These are phyloP conservation scores for Gryllus bimaculatus DNA, from an alignment of 1,140 invertebrate species.

Conservation along the genomic window DNA sequence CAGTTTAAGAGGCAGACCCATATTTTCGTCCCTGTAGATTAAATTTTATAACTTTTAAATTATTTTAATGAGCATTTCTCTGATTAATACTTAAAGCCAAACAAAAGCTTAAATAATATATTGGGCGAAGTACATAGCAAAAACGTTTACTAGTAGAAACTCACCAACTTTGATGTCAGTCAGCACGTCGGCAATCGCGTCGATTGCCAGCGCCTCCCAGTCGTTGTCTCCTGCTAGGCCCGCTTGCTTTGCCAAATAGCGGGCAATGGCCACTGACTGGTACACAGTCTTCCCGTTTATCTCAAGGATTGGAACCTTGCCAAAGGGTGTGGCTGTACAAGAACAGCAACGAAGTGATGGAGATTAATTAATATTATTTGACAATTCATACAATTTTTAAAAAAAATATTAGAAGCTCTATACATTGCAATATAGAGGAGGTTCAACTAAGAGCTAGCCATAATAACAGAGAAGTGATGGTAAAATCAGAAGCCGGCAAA, in stretches of 20 bases:
- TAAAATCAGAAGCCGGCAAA: no score
- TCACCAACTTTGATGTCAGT: neutral
- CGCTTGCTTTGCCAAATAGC: slow-evolving; percentile 32
- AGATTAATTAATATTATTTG: neutral
- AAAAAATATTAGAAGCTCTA: neutral
- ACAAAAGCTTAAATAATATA: no score
- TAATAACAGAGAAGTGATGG: no score
- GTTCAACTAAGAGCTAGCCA: no score
- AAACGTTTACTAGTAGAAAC: no score
- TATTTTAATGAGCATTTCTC: no score
- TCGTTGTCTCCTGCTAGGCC: slow-evolving; percentile 28
- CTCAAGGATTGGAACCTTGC: slow-evolving; percentile 30
- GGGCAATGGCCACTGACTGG: slow-evolving; percentile 31
- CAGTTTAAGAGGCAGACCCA: no score
- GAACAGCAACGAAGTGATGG: neutral
- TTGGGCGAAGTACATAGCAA: no score
- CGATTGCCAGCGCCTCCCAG: slow-evolving; percentile 25
- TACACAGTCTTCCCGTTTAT: slow-evolving; percentile 30
- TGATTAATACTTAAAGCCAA: no score
- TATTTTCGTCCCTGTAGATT: no score
- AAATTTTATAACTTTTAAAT: no score
- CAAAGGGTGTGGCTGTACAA: slow-evolving; percentile 29
- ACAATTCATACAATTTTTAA: neutral
- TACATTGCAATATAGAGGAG: no score
- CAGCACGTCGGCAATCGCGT: slow-evolving; percentile 29